Percentiles rank a stretch among this genome's conserved stretches.
Conservation (phyloP, 2,797 vertebrate genomes). For the Corythornis leucogaster region DNA sequence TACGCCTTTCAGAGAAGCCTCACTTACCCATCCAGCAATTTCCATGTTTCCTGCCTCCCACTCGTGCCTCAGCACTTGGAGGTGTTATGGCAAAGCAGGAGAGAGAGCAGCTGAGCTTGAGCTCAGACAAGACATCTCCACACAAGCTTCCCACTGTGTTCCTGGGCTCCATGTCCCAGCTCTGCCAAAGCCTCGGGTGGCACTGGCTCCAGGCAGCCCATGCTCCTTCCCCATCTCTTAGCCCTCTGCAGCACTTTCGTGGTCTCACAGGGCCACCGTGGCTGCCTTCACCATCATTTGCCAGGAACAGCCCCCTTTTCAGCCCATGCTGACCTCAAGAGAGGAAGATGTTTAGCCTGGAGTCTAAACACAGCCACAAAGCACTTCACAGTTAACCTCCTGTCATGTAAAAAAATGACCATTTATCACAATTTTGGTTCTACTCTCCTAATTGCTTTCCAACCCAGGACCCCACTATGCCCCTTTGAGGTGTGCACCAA, state of each 20-base stretch:
- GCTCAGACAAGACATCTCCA: accelerated
- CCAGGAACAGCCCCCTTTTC: not conserved
- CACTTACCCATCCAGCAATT: not conserved
- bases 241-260: not conserved
- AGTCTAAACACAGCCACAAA: not conserved
- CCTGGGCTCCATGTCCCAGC: not conserved
- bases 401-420: not conserved
- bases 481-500: not conserved
- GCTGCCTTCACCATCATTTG: not conserved
- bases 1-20: not conserved
- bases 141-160: accelerated
- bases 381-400: not conserved
- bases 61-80: not conserved
- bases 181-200: accelerated
- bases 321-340: not conserved
- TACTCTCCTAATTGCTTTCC: not conserved
- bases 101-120: not conserved
- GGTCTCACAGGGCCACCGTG: not conserved
- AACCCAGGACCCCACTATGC: not conserved
- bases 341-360: slow-evolving; percentile 7
- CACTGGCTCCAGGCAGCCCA: not conserved
- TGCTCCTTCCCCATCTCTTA: not conserved
- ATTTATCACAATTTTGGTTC: not conserved
- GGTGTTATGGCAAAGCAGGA: not conserved
- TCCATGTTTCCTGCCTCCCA: not conserved